These are phyloP conservation scores for Hippocampus abdominalis DNA, from an alignment of 2,113 vertebrate genomes.

Conservation along the genomic window DNA sequence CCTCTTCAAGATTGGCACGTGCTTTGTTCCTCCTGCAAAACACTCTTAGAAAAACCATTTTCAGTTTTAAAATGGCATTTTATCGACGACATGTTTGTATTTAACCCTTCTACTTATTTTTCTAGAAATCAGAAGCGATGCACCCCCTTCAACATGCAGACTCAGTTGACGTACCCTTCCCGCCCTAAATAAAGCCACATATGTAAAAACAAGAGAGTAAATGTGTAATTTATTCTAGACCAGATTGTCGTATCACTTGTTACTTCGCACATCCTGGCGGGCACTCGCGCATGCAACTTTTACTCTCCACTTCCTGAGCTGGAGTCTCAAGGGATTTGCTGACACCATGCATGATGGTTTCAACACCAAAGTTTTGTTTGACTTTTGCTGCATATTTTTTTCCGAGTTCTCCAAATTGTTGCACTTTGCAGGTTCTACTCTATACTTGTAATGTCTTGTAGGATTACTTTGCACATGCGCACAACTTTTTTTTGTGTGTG, in stretches of 20 bases:
- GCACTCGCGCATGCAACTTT: not conserved
- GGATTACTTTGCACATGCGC: not conserved
- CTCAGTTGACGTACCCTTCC: not conserved
- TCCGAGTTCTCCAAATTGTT: not conserved
- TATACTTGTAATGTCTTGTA: not conserved
- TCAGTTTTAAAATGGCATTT: too few species aligned
- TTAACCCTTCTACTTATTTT: not conserved
- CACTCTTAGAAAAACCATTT: too few species aligned
- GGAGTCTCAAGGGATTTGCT: not conserved
- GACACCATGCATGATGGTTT: not conserved
- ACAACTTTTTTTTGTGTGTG: conserved; percentile 24
- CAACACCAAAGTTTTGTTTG: not conserved
- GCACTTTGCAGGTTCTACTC: not conserved
- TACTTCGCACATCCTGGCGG: not conserved
- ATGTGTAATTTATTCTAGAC: not conserved
- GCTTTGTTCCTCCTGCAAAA: too few species aligned
- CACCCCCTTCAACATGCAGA: not conserved
- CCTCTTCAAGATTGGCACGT: too few species aligned
- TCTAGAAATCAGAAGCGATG: not conserved
- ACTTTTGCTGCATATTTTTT: not conserved
- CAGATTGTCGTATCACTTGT: not conserved
- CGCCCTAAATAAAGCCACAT: not conserved
- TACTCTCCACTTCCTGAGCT: not conserved
- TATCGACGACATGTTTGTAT: not conserved
- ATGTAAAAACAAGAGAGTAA: not conserved